Conservation (phyloP, 2,888 invertebrate genomes). For the Caenorhabditis panamensis region DNA sequence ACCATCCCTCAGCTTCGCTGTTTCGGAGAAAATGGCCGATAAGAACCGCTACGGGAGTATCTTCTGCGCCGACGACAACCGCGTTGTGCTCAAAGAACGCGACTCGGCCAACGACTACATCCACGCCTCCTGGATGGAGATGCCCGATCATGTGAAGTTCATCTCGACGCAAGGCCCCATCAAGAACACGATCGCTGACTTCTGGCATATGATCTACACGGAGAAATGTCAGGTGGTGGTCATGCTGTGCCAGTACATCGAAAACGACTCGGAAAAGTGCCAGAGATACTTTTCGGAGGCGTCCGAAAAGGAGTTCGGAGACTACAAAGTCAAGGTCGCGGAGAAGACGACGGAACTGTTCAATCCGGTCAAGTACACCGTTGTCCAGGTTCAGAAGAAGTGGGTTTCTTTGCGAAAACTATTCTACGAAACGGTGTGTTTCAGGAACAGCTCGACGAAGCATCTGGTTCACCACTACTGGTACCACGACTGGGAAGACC, state of each 20-base stretch:
- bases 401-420: too few species aligned
- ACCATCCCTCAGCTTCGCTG: slow-evolving; percentile 1
- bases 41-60: slow-evolving; percentile 52
- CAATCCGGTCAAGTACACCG: slow-evolving; percentile 42
- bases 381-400: slow-evolving; percentile 38
- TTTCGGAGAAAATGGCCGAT: slow-evolving; percentile 39
- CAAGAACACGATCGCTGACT: slow-evolving; percentile 44
- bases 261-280: slow-evolving; percentile 49
- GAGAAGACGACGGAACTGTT: slow-evolving; percentile 38
- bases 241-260: slow-evolving; percentile 53
- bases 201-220: slow-evolving; percentile 64
- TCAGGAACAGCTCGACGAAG: slow-evolving; percentile 18
- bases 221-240: slow-evolving; percentile 54
- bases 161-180: slow-evolving; percentile 62
- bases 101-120: slow-evolving; percentile 48
- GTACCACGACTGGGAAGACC: slow-evolving; percentile 61
- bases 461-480: slow-evolving; percentile 50
- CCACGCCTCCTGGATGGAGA: slow-evolving; percentile 61
- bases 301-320: slow-evolving; percentile 32
- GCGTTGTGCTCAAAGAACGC: slow-evolving; percentile 58
- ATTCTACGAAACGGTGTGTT: too few species aligned
- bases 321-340: slow-evolving; percentile 45
- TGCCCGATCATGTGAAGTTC: slow-evolving; percentile 52
- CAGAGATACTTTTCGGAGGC: slow-evolving; percentile 23
- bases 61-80: slow-evolving; percentile 52